Percentiles rank a stretch among this genome's conserved stretches.
phyloP scores from a whole-genome alignment of 2,888 invertebrate species.

The Aphodius granarius region DNA sequence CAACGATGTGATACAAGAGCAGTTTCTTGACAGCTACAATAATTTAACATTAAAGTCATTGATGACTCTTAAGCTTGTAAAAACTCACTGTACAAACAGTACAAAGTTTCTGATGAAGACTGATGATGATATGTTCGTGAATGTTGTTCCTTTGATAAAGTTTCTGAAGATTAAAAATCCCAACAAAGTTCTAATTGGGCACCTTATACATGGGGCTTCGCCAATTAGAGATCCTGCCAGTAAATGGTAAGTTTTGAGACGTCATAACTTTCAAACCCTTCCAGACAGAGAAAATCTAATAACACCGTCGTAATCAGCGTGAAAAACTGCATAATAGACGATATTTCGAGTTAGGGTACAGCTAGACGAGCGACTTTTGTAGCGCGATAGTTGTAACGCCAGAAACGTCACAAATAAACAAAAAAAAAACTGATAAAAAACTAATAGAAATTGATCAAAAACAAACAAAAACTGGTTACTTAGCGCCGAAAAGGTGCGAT shows the following conservation, averaged over 20 bases:
- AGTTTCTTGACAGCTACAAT: constrained; percentile 82
- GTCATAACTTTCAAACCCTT: no score
- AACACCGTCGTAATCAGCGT: no score
- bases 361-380: no score
- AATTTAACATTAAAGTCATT: constrained; percentile 85
- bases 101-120: constrained; percentile 74
- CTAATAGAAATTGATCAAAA: no score
- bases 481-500: no score
- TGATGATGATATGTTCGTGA: constrained; percentile 86
- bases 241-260: constrained; percentile 73
- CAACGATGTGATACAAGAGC: constrained; percentile 81
- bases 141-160: constrained; percentile 67
- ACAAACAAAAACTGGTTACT: no score
- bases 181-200: constrained; percentile 67
- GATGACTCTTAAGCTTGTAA: constrained; percentile 82
- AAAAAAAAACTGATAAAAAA: no score
- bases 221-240: constrained; percentile 73
- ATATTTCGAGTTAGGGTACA: no score
- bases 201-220: constrained; percentile 75
- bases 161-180: constrained; percentile 40
- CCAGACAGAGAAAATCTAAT: no score
- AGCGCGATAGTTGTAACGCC: no score
- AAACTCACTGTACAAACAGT: constrained; percentile 63
- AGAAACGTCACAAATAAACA: no score
- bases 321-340: no score